Conservation (phyloP, 1,140 invertebrate species). For the Pachyrhynchus sulphureomaculatus region DNA sequence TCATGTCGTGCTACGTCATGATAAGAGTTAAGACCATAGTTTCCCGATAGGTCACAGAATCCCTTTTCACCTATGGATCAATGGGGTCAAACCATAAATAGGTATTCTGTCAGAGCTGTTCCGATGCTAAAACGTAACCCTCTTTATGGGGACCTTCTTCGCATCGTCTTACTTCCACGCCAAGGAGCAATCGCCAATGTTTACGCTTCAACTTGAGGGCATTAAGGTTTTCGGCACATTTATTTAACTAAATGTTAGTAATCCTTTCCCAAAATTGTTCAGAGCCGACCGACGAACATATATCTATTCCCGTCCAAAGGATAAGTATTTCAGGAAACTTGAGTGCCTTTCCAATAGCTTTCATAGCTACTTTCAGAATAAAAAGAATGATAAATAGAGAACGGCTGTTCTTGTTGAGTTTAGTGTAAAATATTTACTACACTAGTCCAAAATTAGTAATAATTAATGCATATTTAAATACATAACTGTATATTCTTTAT, state of each 20-base stretch:
- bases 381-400: slow-evolving; percentile 3
- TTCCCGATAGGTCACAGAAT: slow-evolving; percentile 34
- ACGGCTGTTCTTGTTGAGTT: no score
- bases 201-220: slow-evolving; percentile 33
- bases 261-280: slow-evolving; percentile 36
- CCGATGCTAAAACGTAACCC: slow-evolving; percentile 21
- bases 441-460: no score
- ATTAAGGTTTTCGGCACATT: slow-evolving; percentile 40
- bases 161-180: slow-evolving; percentile 39
- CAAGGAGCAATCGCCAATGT: slow-evolving; percentile 39
- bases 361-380: slow-evolving; percentile 9
- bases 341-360: slow-evolving; percentile 16
- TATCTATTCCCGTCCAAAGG: slow-evolving; percentile 18
- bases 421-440: no score
- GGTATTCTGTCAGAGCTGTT: slow-evolving; percentile 41
- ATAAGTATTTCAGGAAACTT: slow-evolving; percentile 22
- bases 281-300: slow-evolving; percentile 17
- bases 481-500: no score
- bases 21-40: slow-evolving; percentile 29
- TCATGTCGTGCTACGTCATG: slow-evolving; percentile 33
- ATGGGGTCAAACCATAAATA: slow-evolving; percentile 44
- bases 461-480: no score
- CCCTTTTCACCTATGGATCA: slow-evolving; percentile 41
- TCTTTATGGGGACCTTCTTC: slow-evolving; percentile 34
- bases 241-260: slow-evolving; percentile 40